Evolutionary conservation across 2,888 invertebrate genomes (phyloP), one percentile per base, ranked within the genome.

Genomic region (Pollenia griseotomentosa): DNA sequence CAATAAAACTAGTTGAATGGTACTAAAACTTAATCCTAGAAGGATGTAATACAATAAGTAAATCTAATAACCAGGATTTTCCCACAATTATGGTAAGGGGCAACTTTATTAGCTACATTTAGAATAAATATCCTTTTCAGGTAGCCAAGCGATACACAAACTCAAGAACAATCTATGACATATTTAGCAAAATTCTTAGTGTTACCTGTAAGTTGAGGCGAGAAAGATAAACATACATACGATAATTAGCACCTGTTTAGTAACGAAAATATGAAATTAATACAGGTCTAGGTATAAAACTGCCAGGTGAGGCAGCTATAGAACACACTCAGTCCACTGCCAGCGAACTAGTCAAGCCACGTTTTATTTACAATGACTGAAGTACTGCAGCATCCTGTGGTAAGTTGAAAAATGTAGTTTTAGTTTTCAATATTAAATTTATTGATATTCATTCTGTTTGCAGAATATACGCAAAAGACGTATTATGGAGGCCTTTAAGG

Each of bases 391-490:
- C 48, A 75, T 19, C 12, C 46, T 40, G 48, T 81, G 71, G 85
- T 85, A 71, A 46, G 85, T 75, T 55, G 1, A 40, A 7, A 61
- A 42, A 44, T n/a, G 14, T n/a, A 19, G 7, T 11, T 16, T 7
- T 7, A 23, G 42, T 14, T 48, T 61, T 65, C 9, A 19, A 19
- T 40, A 81, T n/a, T 3, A 71, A 40, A 19, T 1, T 66, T 66
- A 46, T 33, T 55, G 44, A 46, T 61, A 14, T 33, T 14, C n/a
- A 2, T 51, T 44, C 2, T 46, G 0, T 23, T 23, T 75, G 40
- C 23, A 85, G 80, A 70, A 85, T 55, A 85, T 77, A 44, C 70
- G 80, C 51, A 80, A 80, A n/a, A 51, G 48, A 19, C 75, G 80
- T 10, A 44, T 85, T 9, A 11, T 81, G 75, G 85, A 75, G 16